phyloP scores from a whole-genome alignment of 2,888 invertebrate genomes.

The Hofmannophila pseudospretella region DNA sequence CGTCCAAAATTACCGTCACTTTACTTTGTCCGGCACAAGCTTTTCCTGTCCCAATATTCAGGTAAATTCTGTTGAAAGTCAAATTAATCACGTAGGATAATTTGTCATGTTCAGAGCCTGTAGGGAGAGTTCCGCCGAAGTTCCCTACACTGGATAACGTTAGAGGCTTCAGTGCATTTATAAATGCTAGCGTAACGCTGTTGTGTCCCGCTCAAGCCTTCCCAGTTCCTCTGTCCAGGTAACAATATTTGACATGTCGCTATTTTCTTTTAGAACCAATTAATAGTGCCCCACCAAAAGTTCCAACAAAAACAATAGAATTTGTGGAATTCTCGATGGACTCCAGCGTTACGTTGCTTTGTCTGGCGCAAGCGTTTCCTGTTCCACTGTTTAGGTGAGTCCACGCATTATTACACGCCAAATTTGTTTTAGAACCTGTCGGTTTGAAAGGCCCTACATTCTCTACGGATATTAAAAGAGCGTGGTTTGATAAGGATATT shows the following conservation, averaged over 20 bases:
- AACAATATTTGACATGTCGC: conserved; percentile 29
- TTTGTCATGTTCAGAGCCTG: conserved; percentile 68
- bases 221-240: conserved; percentile 81
- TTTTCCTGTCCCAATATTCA: conserved; percentile 82
- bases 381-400: conserved; percentile 83
- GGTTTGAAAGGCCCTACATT: conserved; percentile 82
- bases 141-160: conserved; percentile 84
- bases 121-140: conserved; percentile 82
- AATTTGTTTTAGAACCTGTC: conserved; percentile 71
- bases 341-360: conserved; percentile 80
- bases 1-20: conserved; percentile 48
- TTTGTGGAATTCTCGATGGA: conserved; percentile 60
- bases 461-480: conserved; percentile 79
- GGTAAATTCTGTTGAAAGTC: conserved; percentile 56
- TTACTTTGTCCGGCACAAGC: conserved; percentile 82
- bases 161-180: conserved; percentile 70
- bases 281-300: conserved; percentile 83
- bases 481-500: conserved; percentile 69
- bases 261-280: conserved; percentile 80
- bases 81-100: conserved; percentile 8
- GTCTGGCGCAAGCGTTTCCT: conserved; percentile 84
- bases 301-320: conserved; percentile 74
- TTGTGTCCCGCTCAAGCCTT: conserved; percentile 85
- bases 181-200: conserved; percentile 78
- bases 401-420: conserved; percentile 15